Conservation (phyloP, 2,113 vertebrate species). For the Poeciliopsis prolifica region DNA sequence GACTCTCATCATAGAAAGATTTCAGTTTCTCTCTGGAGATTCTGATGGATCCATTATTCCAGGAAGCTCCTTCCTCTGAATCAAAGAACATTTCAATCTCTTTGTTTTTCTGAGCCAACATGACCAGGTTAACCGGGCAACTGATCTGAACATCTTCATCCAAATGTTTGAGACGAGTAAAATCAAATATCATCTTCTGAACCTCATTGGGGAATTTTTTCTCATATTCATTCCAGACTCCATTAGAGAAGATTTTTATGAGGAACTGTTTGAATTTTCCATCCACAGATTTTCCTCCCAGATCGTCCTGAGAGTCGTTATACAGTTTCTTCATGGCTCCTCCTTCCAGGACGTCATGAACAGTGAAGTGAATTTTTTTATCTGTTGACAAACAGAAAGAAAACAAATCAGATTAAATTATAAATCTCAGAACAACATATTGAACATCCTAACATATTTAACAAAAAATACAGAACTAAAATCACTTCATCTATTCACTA, state of each 20-base stretch:
- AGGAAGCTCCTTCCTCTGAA: neutral
- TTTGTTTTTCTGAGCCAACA: slow-evolving; percentile 6
- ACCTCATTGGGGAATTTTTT: slow-evolving; percentile 13
- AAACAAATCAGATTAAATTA: neutral
- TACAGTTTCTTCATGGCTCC: slow-evolving; percentile 58
- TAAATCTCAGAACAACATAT: neutral
- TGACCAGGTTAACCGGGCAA: slow-evolving; percentile 4
- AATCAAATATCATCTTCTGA: slow-evolving; percentile 41
- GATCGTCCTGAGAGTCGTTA: slow-evolving; percentile 10
- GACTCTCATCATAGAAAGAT: slow-evolving; percentile 32
- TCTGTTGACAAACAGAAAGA: slow-evolving; percentile 24
- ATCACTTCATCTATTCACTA: neutral
- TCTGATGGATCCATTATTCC: slow-evolving; percentile 15
- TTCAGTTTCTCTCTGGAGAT: slow-evolving; percentile 17
- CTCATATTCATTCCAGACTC: slow-evolving; percentile 29
- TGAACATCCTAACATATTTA: neutral
- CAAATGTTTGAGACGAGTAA: neutral
- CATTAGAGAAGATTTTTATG: slow-evolving; percentile 41
- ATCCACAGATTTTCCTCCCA: slow-evolving; percentile 63
- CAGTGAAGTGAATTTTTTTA: slow-evolving; percentile 60
- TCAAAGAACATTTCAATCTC: slow-evolving; percentile 13
- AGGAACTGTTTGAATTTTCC: slow-evolving; percentile 49
- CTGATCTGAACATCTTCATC: slow-evolving; percentile 3
- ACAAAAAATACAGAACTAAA: neutral
- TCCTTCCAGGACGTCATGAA: slow-evolving; percentile 60